Percentiles rank a stretch among this genome's conserved stretches.
Conservation (phyloP, 2,888 invertebrate genomes). For the Rhodophaea formosa region DNA sequence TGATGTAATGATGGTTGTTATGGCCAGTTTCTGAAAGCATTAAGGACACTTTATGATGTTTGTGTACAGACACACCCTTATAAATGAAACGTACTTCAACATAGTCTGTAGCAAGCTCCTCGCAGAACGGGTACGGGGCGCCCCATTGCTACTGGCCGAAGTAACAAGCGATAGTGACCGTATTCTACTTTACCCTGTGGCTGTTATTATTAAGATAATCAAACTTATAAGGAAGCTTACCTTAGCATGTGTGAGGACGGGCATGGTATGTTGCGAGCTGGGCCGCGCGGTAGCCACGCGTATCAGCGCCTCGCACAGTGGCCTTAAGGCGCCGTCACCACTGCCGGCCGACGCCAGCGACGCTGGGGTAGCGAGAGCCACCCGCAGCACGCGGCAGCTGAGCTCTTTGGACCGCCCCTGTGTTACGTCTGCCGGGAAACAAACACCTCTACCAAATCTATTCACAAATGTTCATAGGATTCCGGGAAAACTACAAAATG, state of each 20-base stretch:
- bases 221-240: conserved; percentile 44
- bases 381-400: conserved; percentile 56
- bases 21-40: no score
- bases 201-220: no score
- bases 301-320: conserved; percentile 79
- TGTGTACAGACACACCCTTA: no score
- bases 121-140: no score
- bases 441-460: neutral
- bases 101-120: no score
- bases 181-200: no score
- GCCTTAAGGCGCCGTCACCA: conserved; percentile 53
- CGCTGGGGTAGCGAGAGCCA: conserved; percentile 34
- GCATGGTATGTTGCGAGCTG: conserved; percentile 75
- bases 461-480: neutral
- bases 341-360: conserved; percentile 30
- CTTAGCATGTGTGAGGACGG: conserved; percentile 72
- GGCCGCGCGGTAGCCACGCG: conserved; percentile 77
- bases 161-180: no score
- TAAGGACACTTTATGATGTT: no score
- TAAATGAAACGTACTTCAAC: no score
- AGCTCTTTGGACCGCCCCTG: conserved; percentile 56
- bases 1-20: no score
- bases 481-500: no score
- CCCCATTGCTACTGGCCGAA: no score
- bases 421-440: conserved; percentile 52